Percentiles rank a stretch among this genome's conserved stretches.
Evolutionary conservation across 2,888 invertebrate species (phyloP).

Genomic region (Rhabditoides inermis): DNA sequence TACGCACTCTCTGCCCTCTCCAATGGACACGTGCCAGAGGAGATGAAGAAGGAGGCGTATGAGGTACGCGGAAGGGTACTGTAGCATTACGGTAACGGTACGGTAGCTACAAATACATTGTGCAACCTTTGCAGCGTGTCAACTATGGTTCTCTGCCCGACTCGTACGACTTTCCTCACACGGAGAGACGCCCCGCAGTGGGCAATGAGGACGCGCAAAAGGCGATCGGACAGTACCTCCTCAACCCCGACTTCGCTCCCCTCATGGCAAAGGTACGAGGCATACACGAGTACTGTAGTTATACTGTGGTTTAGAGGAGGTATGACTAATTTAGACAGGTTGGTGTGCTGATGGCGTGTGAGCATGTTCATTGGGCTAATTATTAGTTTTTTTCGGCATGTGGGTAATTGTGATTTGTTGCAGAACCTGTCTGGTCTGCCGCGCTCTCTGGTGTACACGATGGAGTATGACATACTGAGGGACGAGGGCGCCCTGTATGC

Average conservation of each 20-base stretch:
- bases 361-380: too few relatives aligned
- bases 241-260: conserved; percentile 52
- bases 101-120: too few relatives aligned
- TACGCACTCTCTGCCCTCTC: conserved; percentile 21
- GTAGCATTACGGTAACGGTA: neutral
- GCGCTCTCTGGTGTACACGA: conserved; percentile 52
- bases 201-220: conserved; percentile 14
- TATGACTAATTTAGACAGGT: too few relatives aligned
- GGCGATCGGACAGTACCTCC: conserved; percentile 25
- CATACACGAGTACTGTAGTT: too few relatives aligned
- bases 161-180: too few relatives aligned
- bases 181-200: conserved; percentile 5
- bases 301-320: too few relatives aligned
- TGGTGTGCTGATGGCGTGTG: too few relatives aligned
- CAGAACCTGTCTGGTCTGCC: conserved; percentile 43
- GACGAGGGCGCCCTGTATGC: conserved; percentile 54
- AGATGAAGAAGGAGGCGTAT: conserved; percentile 9
- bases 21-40: conserved; percentile 28
- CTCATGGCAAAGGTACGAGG: conserved; percentile 41
- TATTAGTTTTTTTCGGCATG: neutral
- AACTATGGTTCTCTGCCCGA: too few relatives aligned
- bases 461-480: conserved; percentile 54
- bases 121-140: too few relatives aligned
- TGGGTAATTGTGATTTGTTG: neutral
- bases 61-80: conserved; percentile 7